Evolutionary conservation across 2,113 vertebrate genomes (phyloP).

Genomic region (Vulpes vulpes): DNA sequence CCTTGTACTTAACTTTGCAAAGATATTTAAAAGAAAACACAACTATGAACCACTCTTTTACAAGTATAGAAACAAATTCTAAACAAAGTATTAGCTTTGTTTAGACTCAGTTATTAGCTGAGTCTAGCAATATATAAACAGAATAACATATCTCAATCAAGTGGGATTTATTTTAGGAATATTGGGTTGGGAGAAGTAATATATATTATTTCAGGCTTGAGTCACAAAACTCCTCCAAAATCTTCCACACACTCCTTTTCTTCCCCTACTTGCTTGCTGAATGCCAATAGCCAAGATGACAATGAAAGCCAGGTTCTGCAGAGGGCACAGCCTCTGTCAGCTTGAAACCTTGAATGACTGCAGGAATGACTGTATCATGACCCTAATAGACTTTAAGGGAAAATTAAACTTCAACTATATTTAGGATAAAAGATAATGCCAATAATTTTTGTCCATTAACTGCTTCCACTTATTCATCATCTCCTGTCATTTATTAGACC

Average conservation of each 20-base stretch:
- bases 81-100: not conserved
- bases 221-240: not conserved
- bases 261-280: not conserved
- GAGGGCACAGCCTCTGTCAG: not conserved
- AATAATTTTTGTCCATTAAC: not conserved
- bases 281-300: not conserved
- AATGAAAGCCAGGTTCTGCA: not conserved
- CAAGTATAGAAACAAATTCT: not conserved
- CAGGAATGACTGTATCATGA: not conserved
- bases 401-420: not conserved
- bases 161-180: not conserved
- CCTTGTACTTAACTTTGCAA: not conserved
- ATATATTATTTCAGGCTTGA: not conserved
- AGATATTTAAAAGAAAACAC: not conserved
- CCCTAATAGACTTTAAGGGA: not conserved
- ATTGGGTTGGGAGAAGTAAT: not conserved
- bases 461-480: not conserved
- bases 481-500: not conserved
- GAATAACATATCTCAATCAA: not conserved
- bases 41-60: not conserved
- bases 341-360: not conserved
- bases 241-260: not conserved
- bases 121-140: not conserved
- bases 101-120: not conserved
- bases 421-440: not conserved